Conservation (phyloP, 2,113 vertebrate species). For the Poicephalus meyeri region DNA sequence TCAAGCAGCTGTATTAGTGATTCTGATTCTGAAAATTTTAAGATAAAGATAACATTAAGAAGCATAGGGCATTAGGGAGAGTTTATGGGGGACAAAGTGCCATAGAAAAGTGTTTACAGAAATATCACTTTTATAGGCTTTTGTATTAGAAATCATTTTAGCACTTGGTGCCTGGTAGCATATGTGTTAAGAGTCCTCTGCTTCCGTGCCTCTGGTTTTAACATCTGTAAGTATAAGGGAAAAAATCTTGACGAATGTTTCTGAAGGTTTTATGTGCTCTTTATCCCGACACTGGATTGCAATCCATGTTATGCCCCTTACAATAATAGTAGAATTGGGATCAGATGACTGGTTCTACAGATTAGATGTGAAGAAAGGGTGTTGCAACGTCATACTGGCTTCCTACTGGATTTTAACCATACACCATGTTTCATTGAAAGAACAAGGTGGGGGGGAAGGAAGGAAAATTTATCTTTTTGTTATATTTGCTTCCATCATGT, state of each 20-base stretch:
- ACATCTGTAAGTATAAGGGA: not conserved
- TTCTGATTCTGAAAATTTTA: not conserved
- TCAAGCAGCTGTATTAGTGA: not conserved
- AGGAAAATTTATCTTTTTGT: slow-evolving; percentile 12
- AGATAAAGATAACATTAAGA: not conserved
- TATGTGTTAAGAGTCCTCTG: not conserved
- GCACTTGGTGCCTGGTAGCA: not conserved
- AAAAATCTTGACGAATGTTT: slow-evolving; percentile 46
- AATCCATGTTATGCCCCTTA: not conserved
- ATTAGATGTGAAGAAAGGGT: slow-evolving; percentile 14
- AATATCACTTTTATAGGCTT: not conserved
- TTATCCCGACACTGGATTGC: not conserved
- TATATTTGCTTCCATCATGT: not conserved
- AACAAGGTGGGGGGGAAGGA: not conserved
- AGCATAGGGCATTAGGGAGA: not conserved
- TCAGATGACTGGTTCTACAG: not conserved
- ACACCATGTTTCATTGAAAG: not conserved
- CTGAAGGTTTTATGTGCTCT: slow-evolving; percentile 35
- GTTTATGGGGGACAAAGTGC: not conserved
- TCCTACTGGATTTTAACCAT: not conserved
- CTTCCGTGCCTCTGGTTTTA: slow-evolving; percentile 1
- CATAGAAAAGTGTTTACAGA: not conserved
- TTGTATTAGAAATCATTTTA: not conserved
- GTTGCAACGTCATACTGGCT: not conserved
- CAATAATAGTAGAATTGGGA: not conserved